Base-by-base conservation (phyloP, 2,113 vertebrate genomes). In the Diphyllodes magnificus region DNA sequence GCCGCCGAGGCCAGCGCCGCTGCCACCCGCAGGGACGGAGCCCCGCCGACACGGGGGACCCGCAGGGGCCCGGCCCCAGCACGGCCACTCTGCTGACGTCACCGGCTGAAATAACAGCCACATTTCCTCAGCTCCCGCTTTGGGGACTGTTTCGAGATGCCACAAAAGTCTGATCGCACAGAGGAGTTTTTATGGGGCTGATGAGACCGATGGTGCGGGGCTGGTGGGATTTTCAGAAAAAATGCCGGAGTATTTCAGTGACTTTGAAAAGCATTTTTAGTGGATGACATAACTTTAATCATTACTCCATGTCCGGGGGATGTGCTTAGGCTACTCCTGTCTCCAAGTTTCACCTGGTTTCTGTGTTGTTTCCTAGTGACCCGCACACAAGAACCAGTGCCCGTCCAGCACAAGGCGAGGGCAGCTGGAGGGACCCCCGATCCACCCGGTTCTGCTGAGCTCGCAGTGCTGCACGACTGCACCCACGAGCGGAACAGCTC, bases 191-290 rank as follows among this genome's bases (percentile, higher is more conserved):
- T 3, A 19, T 13, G 3, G 10, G 54, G 70, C 49, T 17, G 84
- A 25, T 6, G 77, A 9, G 72, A 19, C 40, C 3, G 44, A 23
- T 0, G 42, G 59, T 0, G 15, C 17, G 1, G 71, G 59, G 40
- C 53, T 19, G 59, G 27, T 1, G n/a, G 68, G 71, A 7, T 33
- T 71, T n/a, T 23, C 90, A 76, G 91, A 35, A 57, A 81, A 76
- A 92, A 56, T 0, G 30, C 44, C 79, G 3, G 44, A 71, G 68
- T 8, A 6, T 49, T 72, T 63, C 86, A 53, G 76, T 0, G 23
- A 75, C 68, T 92, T 53, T 53, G 61, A 71, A 93, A 88, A 71
- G 94, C 79, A 76, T 96, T 97, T 96, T 89, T 95, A 86, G 72
- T 1, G 47, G 56, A 90, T 90, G 94, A 93, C 85, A 78, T 78